Conservation (phyloP, 1,140 invertebrate genomes). For the Drosophila kurseongensis region DNA sequence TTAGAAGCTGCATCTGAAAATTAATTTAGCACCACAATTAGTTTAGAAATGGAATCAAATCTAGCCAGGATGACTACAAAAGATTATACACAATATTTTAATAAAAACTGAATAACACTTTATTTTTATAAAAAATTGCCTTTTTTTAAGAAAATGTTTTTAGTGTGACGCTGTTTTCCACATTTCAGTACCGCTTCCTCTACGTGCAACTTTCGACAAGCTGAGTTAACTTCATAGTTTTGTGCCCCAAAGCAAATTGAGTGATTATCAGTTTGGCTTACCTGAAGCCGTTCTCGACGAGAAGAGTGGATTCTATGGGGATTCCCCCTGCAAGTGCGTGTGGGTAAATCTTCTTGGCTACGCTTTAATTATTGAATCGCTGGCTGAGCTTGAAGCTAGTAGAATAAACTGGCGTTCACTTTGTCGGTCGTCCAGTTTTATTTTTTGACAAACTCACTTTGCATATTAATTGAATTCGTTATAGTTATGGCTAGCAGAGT, state of each 20-base stretch:
- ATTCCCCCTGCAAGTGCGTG: conserved; percentile 46
- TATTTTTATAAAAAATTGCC: neutral
- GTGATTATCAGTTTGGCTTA: conserved; percentile 79
- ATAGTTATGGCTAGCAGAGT: conserved; percentile 15
- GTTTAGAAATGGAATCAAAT: too few species aligned
- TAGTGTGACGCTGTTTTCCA: neutral
- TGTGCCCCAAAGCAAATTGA: conserved; percentile 73
- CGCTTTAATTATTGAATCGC: conserved; percentile 53
- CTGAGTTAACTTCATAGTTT: conserved; percentile 78
- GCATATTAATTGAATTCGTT: conserved; percentile 67
- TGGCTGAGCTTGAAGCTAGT: conserved; percentile 34
- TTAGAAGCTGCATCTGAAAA: too few species aligned
- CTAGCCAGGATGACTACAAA: too few species aligned
- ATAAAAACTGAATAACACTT: too few species aligned
- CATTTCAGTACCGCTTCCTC: too few species aligned
- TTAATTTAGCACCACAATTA: too few species aligned
- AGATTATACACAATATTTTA: too few species aligned
- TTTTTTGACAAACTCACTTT: conserved; percentile 45
- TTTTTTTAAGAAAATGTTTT: neutral
- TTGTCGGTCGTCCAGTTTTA: conserved; percentile 10
- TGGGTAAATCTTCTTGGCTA: conserved; percentile 40
- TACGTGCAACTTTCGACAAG: conserved; percentile 49
- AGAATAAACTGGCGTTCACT: conserved; percentile 33
- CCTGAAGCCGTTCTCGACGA: conserved; percentile 31
- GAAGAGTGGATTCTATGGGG: neutral